Conservation (phyloP, 2,113 vertebrate species). For the Prinia subflava region DNA sequence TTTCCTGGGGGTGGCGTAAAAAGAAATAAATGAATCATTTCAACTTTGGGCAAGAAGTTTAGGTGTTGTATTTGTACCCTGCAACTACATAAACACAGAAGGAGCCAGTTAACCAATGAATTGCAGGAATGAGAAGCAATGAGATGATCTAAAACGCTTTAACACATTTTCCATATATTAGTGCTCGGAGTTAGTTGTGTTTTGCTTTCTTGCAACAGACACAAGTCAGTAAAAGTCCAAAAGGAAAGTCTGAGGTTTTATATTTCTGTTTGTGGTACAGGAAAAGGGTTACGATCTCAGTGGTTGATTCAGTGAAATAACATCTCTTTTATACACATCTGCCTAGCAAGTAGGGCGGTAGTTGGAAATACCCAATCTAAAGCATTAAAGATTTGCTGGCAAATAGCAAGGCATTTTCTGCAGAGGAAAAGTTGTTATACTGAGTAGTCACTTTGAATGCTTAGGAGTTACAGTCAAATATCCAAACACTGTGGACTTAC, state of each 20-base stretch:
- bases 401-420: constrained; percentile 66
- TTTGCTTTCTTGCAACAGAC: constrained; percentile 49
- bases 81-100: constrained; percentile 69
- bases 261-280: constrained; percentile 73
- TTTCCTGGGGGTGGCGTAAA: background rate
- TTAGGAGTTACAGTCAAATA: constrained; percentile 52
- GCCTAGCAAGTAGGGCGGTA: constrained; percentile 69
- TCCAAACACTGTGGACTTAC: constrained; percentile 16
- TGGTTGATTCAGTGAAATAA: constrained; percentile 74
- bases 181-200: background rate
- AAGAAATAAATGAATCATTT: constrained; percentile 76
- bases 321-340: constrained; percentile 74
- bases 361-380: constrained; percentile 75
- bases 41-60: constrained; percentile 39
- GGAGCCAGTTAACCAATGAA: constrained; percentile 52
- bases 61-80: constrained; percentile 73
- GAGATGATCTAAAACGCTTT: constrained; percentile 17
- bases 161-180: constrained; percentile 64
- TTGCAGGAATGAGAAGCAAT: background rate
- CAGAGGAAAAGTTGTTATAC: constrained; percentile 60
- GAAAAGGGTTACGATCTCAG: constrained; percentile 70
- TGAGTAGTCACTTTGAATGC: constrained; percentile 54
- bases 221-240: constrained; percentile 54
- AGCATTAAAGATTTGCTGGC: constrained; percentile 76
- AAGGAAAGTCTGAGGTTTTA: constrained; percentile 75